Base-by-base conservation (phyloP, 2,888 invertebrate genomes). In the Troglohyphantes excavatus region DNA sequence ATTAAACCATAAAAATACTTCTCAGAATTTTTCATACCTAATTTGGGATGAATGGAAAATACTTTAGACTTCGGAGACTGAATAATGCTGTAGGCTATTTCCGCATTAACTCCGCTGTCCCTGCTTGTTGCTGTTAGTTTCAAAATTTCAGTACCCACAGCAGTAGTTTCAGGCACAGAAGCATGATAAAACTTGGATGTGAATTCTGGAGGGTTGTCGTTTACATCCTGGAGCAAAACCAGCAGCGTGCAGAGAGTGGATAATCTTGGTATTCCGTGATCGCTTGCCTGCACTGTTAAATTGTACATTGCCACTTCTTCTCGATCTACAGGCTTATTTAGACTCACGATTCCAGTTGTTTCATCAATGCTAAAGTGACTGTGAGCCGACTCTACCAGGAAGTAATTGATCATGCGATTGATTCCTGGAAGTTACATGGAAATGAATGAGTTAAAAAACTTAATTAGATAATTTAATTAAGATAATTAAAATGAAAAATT, bases 151-250 rank as follows among this genome's bases (percentile, higher is more conserved):
- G 97, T 95, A 85, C 97, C 97, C 79, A 96, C 94, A 2, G 96
- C 94, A 92, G 96, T 95, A 91, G 94, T 94, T 94, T 98, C 98
- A 1, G 96, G 95, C 29, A 97, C 95, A 63, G 95, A 94, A 23
- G 96, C 96, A 92, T 95, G 95, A 94, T 98, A 98, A 91, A 96
- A 95, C 92, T 96, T 96, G 90, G 96, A 95, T 67, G 94, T 96
- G 94, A 99, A 99, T 94, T 97, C 97, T 11, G 99, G 99, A 33
- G 98, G 98, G 94, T 98, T 98, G 94, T 99, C 98, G 92, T 94
- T 98, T 91, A 98, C 97, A 94, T 98, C 98, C 93, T 97, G 96
- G 19, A 98, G 97, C 93, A 96, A 96, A 67, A 98, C 96, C 39
- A 96, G 95, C 90, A 98, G 94, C 90, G 95, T 95, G 46, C 96